Conservation (phyloP, 2,888 invertebrate species). For the Sinhomidia bicolor region DNA sequence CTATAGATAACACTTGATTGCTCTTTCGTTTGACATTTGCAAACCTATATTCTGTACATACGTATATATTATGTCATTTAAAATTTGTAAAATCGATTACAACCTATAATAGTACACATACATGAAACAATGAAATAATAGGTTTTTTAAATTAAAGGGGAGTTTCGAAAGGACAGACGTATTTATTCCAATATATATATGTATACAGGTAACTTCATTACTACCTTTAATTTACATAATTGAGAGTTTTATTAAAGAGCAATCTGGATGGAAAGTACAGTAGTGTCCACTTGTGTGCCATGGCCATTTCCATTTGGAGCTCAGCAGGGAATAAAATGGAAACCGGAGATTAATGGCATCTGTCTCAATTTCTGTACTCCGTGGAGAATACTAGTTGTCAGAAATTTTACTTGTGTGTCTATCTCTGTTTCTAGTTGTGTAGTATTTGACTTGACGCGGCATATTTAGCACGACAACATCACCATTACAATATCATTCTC, state of each 20-base stretch:
- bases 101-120: background rate
- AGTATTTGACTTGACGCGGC: background rate
- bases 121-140: background rate
- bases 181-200: background rate
- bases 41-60: background rate
- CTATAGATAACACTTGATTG: background rate
- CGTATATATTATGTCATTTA: background rate
- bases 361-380: background rate
- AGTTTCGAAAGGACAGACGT: background rate
- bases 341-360: slow-evolving; percentile 51
- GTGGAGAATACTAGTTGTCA: too few relatives aligned
- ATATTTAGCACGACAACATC: background rate
- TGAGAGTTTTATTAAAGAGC: background rate
- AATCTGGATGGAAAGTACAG: background rate
- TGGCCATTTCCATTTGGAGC: background rate
- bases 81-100: slow-evolving; percentile 3
- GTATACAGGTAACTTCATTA: slow-evolving; percentile 1
- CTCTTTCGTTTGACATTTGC: background rate
- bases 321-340: background rate
- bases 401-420: background rate
- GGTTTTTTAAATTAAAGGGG: background rate
- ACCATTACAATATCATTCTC: background rate
- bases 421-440: background rate
- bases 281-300: slow-evolving; percentile 1
- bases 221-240: slow-evolving; percentile 44